A percentile compares a stretch with the other conserved stretches of the same genome.
phyloP scores from a whole-genome alignment of 2,113 vertebrate species.

The Hemibagrus wyckioides region DNA sequence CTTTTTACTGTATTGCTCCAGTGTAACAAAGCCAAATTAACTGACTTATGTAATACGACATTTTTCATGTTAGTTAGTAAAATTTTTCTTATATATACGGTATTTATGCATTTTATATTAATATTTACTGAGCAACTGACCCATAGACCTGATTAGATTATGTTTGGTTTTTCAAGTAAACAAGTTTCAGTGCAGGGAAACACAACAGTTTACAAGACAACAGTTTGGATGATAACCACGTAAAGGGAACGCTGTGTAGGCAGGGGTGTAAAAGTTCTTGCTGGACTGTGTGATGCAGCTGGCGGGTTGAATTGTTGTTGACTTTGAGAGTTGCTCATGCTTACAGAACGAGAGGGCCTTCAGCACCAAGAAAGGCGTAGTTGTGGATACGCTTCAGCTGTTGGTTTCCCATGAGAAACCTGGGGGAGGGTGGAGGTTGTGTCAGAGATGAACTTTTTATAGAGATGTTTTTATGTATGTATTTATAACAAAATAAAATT shows the following conservation, averaged over 20 bases:
- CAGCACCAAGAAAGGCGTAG: slow-evolving; percentile 86
- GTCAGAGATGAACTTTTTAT: slow-evolving; percentile 23
- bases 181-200: background rate
- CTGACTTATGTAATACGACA: background rate
- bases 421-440: slow-evolving; percentile 56
- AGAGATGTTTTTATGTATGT: slow-evolving; percentile 8
- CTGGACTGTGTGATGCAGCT: slow-evolving; percentile 52
- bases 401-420: slow-evolving; percentile 86
- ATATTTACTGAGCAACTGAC: background rate
- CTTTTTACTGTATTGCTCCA: background rate
- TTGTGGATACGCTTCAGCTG: slow-evolving; percentile 82
- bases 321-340: slow-evolving; percentile 65
- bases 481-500: background rate
- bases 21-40: background rate
- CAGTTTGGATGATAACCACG: background rate
- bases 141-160: background rate
- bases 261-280: slow-evolving; percentile 21
- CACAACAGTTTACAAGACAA: background rate
- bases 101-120: background rate
- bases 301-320: slow-evolving; percentile 48
- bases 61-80: background rate
- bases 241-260: background rate
- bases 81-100: background rate
- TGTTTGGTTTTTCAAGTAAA: background rate
- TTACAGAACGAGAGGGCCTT: slow-evolving; percentile 88